Percentiles rank a stretch among this genome's conserved stretches.
phyloP scores from a whole-genome alignment of 2,113 vertebrate species.

The Hyla sarda region DNA sequence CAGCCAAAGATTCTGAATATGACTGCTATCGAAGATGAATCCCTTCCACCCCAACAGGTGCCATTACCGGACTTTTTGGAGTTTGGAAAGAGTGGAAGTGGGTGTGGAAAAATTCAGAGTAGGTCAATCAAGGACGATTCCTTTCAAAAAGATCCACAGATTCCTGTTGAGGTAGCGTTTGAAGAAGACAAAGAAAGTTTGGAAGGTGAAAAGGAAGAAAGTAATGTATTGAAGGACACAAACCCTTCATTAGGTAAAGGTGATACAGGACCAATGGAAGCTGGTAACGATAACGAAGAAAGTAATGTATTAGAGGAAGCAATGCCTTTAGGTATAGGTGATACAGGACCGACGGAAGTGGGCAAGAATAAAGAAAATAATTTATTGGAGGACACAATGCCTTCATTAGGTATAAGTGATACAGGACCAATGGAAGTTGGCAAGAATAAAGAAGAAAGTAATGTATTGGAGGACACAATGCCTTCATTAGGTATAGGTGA shows the following conservation, averaged over 20 bases:
- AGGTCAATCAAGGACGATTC: not conserved
- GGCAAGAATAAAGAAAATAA: no score
- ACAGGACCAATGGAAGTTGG: no score
- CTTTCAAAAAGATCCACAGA: not conserved
- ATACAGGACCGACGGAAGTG: no score
- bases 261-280: slow-evolving; percentile 49
- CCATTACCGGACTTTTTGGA: not conserved
- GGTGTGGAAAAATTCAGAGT: not conserved
- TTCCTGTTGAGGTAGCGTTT: not conserved
- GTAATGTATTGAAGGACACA: not conserved
- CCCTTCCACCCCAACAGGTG: not conserved
- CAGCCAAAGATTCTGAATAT: not conserved
- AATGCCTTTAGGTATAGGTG: no score
- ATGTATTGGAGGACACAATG: no score
- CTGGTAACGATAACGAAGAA: no score
- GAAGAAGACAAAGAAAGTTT: not conserved
- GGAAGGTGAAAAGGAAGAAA: not conserved
- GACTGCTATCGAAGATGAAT: not conserved
- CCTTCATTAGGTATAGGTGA: no score
- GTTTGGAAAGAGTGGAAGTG: slow-evolving; percentile 10
- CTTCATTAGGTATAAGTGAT: no score
- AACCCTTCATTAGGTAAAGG: no score
- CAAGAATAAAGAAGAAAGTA: no score
- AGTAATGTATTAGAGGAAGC: no score
- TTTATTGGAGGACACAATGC: no score